Evolutionary conservation across 2,888 invertebrate species (phyloP), one percentile per base, ranked within the genome.

Genomic region (Eristalinus aeneus): DNA sequence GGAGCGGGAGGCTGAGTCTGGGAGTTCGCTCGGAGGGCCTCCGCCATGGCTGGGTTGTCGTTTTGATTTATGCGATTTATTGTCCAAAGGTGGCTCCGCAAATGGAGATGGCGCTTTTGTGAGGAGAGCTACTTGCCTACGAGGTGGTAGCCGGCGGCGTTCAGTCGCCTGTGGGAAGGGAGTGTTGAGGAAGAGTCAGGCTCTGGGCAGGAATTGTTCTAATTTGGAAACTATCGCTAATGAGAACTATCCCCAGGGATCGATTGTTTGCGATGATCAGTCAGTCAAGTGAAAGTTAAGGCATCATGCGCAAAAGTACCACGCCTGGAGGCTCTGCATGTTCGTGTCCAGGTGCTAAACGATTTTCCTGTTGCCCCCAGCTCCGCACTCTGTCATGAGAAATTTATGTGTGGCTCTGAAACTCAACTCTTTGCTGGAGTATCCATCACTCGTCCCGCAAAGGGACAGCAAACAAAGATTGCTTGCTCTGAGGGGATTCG

Each of bases 21-120:
- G 67, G 39, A 46, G 39, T 46, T 46, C 46, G 23, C 65, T 3
- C 27, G 53, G 76, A 46, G 60, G 63, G 80, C 69, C 83, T 71
- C 39, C 67, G 63, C 68, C 60, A 32, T 80, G 23, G 12, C 31
- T 63, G 46, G 36, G 75, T 90, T 91, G 90, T 91, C 91, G 90
- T 90, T 90, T 91, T 90, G 90, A 91, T 90, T 90, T 91, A 91
- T 90, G 91, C 90, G 90, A 91, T 90, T 90, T 91, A 91, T 90
- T 90, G 91, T 90, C 89, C 34, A 74, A 46, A 82, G 86, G 82
- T 82, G 77, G 46, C 82, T 78, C 69, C 77, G 67, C 77, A 86
- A 82, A 86, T 74, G 82, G 78, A 69, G 27, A 86, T 78, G 86
- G 77, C 82, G 82, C 82, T 86, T 32, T 20, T 53, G 23, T 46